These are phyloP conservation scores for Odontamblyopus rebecca DNA, from an alignment of 2,797 vertebrate genomes.

Conservation along the genomic window DNA sequence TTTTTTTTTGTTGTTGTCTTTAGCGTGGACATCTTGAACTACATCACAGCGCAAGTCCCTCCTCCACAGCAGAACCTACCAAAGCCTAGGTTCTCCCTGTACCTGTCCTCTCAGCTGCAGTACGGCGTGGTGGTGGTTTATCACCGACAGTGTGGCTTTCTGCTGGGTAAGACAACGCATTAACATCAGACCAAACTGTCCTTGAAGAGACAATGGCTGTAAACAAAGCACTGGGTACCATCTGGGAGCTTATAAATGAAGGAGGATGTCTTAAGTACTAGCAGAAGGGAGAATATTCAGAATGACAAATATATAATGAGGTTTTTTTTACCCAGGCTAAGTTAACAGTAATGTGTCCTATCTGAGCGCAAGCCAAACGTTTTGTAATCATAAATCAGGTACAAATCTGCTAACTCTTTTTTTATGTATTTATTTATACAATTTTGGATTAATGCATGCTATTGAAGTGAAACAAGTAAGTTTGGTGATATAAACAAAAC, in stretches of 20 bases:
- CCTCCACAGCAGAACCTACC: slow-evolving; percentile 65
- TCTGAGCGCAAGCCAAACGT: background rate
- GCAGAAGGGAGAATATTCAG: slow-evolving; percentile 3
- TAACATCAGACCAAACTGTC: background rate
- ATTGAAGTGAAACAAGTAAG: background rate
- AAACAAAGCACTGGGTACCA: slow-evolving; percentile 7
- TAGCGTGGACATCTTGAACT: slow-evolving; percentile 82
- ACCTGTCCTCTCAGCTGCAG: slow-evolving; percentile 86
- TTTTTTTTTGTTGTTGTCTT: background rate
- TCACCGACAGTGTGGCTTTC: slow-evolving; percentile 80
- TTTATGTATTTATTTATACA: background rate
- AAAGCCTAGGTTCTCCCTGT: slow-evolving; percentile 82
- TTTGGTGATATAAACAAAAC: background rate
- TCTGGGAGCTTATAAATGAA: background rate
- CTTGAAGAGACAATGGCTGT: background rate
- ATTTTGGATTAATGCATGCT: background rate
- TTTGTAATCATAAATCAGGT: background rate
- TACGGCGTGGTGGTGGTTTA: slow-evolving; percentile 84
- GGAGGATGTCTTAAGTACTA: background rate
- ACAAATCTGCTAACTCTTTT: background rate
- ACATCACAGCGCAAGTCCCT: slow-evolving; percentile 77
- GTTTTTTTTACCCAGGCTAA: background rate
- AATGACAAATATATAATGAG: background rate
- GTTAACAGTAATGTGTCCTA: background rate
- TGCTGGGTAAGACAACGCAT: slow-evolving; percentile 72